Evolutionary conservation across 2,113 vertebrate genomes (phyloP).

Genomic region (Myodes glareolus): DNA sequence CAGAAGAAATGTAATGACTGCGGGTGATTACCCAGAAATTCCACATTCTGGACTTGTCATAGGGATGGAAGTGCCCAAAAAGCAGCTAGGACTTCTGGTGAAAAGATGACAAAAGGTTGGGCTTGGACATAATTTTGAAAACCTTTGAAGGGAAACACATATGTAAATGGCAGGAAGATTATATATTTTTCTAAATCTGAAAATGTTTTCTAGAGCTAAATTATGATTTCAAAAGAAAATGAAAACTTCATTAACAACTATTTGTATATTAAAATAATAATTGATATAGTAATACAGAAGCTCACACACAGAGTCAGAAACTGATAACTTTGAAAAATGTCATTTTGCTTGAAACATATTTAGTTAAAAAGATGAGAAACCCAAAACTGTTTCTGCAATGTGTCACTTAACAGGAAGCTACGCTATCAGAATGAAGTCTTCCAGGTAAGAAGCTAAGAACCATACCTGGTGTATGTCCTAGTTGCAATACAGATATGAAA

Average conservation of each 20-base stretch:
- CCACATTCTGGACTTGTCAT: neutral
- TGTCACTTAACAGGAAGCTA: slow-evolving; percentile 95
- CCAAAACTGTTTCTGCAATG: slow-evolving; percentile 87
- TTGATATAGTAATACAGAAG: neutral
- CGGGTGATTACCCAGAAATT: neutral
- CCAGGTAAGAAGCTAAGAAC: slow-evolving; percentile 90
- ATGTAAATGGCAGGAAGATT: neutral
- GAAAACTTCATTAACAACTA: neutral
- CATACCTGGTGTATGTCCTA: slow-evolving; percentile 87
- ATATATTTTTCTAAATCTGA: neutral
- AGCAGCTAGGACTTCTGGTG: neutral
- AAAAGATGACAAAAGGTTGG: neutral
- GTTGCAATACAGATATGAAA: slow-evolving; percentile 92
- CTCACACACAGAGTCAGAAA: neutral
- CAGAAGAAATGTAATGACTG: neutral
- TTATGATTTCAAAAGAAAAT: neutral
- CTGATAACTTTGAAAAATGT: neutral
- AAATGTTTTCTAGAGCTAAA: neutral
- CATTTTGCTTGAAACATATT: slow-evolving; percentile 65
- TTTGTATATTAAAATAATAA: neutral
- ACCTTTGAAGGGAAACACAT: neutral
- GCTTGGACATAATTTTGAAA: neutral
- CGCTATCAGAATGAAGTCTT: slow-evolving; percentile 92
- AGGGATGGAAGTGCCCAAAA: neutral
- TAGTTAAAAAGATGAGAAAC: slow-evolving; percentile 79